Evolutionary conservation across 2,797 vertebrate genomes (phyloP).

Genomic region (Sebastolobus altivelis): DNA sequence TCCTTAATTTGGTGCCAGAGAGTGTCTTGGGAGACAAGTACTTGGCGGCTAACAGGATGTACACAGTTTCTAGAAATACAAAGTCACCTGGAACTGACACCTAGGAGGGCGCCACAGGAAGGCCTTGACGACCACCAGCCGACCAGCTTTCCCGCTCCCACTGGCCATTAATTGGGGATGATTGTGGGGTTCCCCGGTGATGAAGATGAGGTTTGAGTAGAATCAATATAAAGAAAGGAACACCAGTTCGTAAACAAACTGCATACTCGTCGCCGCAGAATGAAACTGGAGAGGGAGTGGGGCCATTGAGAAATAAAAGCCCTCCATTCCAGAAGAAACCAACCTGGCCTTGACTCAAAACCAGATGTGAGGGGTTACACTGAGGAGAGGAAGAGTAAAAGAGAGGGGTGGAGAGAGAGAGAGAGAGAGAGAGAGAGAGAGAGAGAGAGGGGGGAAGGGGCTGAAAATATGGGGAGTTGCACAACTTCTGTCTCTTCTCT

Average conservation of each 20-base stretch:
- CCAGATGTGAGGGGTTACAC: conserved; percentile 83
- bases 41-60: conserved; percentile 20
- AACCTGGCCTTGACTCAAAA: conserved; percentile 85
- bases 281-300: conserved; percentile 80
- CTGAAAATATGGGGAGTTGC: conserved; percentile 66
- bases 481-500: conserved; percentile 67
- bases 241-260: conserved; percentile 75
- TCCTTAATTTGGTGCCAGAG: conserved; percentile 35
- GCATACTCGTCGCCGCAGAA: conserved; percentile 66
- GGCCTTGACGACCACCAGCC: conserved; percentile 56
- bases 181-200: conserved; percentile 54
- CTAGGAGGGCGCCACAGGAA: conserved; percentile 60
- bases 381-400: conserved; percentile 58
- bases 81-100: conserved; percentile 60
- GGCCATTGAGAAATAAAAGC: conserved; percentile 84
- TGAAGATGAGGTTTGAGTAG: conserved; percentile 58
- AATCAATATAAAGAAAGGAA: conserved; percentile 69
- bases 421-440: conserved; percentile 44
- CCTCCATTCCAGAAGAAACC: conserved; percentile 83
- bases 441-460: conserved; percentile 43
- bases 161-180: conserved; percentile 52
- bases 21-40: conserved; percentile 27
- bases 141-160: conserved; percentile 40
- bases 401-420: conserved; percentile 44
- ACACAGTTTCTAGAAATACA: conserved; percentile 48